Conservation (phyloP, 2,113 vertebrate species). For the Labeo rohita region DNA sequence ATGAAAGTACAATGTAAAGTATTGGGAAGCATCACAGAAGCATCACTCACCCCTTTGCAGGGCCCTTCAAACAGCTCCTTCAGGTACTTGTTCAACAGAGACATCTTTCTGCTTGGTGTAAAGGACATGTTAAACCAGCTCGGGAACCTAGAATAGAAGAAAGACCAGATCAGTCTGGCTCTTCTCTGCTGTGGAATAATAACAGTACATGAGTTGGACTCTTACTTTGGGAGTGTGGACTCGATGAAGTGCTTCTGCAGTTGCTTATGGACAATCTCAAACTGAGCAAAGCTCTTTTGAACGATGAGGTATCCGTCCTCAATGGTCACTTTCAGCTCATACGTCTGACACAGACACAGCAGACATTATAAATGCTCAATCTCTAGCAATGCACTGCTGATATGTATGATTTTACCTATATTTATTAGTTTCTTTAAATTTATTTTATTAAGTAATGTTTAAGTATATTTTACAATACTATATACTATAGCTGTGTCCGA, state of each 20-base stretch:
- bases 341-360: constrained; percentile 67
- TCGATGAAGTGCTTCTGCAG: constrained; percentile 83
- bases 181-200: not conserved
- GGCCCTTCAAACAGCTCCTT: constrained; percentile 81
- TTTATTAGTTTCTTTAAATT: too few species aligned
- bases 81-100: constrained; percentile 81
- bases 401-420: too few species aligned
- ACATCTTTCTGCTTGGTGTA: constrained; percentile 72
- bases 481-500: too few species aligned
- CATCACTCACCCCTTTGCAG: constrained; percentile 69
- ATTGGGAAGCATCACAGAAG: not conserved
- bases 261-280: constrained; percentile 81
- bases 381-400: too few species aligned
- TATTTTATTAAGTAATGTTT: too few species aligned
- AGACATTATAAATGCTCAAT: too few species aligned
- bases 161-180: not conserved
- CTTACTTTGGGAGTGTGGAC: constrained; percentile 83
- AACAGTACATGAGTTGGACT: not conserved
- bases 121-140: constrained; percentile 76
- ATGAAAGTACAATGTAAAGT: not conserved
- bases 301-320: constrained; percentile 72
- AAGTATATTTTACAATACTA: too few species aligned
- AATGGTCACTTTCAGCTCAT: constrained; percentile 78
- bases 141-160: constrained; percentile 78
- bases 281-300: constrained; percentile 80